Conservation (phyloP, 2,888 invertebrate species). For the Craniophora ligustri region DNA sequence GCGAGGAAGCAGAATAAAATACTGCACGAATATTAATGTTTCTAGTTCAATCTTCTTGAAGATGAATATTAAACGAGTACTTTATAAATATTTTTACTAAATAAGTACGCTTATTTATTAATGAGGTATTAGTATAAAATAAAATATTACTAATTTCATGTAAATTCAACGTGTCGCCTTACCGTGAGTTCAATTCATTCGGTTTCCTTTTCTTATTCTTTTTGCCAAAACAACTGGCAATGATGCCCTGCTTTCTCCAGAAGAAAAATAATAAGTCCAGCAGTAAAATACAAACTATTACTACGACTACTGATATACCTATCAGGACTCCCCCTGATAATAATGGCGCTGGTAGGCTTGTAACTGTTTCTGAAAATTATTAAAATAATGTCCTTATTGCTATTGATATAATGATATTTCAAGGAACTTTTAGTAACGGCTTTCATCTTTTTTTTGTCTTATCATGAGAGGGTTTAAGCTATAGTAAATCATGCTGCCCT, state of each 20-base stretch:
- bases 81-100: background rate
- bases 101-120: background rate
- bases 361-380: conserved; percentile 11
- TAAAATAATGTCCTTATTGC: background rate
- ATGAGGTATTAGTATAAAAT: conserved; percentile 7
- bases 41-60: conserved; percentile 9
- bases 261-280: conserved; percentile 94
- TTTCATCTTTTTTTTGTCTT: no score
- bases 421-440: background rate
- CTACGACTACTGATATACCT: conserved; percentile 93
- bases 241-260: conserved; percentile 89
- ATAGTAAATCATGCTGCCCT: no score
- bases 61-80: background rate
- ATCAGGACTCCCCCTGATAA: conserved; percentile 92
- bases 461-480: no score
- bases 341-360: conserved; percentile 56
- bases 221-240: conserved; percentile 90
- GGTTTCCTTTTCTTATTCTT: conserved; percentile 86
- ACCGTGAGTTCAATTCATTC: conserved; percentile 77
- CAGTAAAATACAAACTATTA: conserved; percentile 92
- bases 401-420: no score
- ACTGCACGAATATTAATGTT: conserved; percentile 6
- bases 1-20: conserved; percentile 11
- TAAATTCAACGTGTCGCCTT: conserved; percentile 41
- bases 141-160: background rate